Percentiles rank a stretch among this genome's conserved stretches.
These are phyloP conservation scores for Misgurnus mizolepis DNA, from an alignment of 2,113 vertebrate species.

Conservation along the genomic window DNA sequence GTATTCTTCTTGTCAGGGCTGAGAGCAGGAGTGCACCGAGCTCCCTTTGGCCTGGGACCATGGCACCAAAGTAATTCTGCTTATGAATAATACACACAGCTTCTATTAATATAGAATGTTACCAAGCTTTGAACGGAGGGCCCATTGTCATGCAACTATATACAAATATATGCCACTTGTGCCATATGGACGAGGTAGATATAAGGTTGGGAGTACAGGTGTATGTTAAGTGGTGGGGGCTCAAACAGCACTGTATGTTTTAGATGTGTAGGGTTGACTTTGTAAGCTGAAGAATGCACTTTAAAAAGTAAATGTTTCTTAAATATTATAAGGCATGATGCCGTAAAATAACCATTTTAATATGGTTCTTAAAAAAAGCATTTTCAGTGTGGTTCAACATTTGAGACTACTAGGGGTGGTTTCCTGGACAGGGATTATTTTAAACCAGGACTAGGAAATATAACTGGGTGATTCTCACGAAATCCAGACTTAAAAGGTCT, in stretches of 20 bases:
- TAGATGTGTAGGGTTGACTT: neutral
- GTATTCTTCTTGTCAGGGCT: conserved; percentile 67
- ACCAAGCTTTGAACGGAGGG: conserved; percentile 61
- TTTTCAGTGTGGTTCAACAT: too few relatives aligned
- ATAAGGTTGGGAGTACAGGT: conserved; percentile 3
- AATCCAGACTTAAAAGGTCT: too few relatives aligned
- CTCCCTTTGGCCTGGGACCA: conserved; percentile 61
- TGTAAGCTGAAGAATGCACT: neutral
- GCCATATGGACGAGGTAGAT: neutral
- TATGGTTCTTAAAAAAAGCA: too few relatives aligned
- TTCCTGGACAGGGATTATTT: too few relatives aligned
- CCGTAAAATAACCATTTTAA: too few relatives aligned
- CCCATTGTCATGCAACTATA: conserved; percentile 66
- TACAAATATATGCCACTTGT: conserved; percentile 56
- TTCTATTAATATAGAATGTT: conserved; percentile 73
- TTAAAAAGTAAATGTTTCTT: neutral
- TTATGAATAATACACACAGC: conserved; percentile 76
- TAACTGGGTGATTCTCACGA: too few relatives aligned
- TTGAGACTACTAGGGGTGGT: too few relatives aligned
- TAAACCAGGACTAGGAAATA: too few relatives aligned
- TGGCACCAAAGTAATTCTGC: conserved; percentile 65
- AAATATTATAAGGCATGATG: too few relatives aligned
- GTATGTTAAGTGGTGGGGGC: neutral
- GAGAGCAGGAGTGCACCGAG: conserved; percentile 53
- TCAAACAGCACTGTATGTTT: too few relatives aligned